phyloP scores from a whole-genome alignment of 2,797 vertebrate species.

The Tachyglossus aculeatus region DNA sequence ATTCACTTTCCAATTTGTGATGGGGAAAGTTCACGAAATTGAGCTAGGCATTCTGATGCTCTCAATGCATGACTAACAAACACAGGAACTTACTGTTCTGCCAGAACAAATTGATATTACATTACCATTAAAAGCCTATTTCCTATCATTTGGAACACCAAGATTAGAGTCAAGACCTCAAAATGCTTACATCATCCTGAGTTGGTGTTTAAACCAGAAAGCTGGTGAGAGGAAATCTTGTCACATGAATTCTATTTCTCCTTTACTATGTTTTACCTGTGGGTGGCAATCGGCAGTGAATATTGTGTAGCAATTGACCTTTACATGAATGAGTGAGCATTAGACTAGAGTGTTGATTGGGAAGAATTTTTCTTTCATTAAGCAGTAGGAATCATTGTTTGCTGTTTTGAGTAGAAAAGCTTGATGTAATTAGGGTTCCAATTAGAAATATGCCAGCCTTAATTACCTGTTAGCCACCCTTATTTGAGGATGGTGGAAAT shows the following conservation, averaged over 20 bases:
- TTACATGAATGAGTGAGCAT: conserved; percentile 56
- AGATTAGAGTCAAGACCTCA: conserved; percentile 16
- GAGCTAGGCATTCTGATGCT: not conserved
- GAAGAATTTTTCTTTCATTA: conserved; percentile 58
- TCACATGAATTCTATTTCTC: conserved; percentile 28
- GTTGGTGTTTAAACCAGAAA: conserved; percentile 38
- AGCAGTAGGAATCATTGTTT: conserved; percentile 62
- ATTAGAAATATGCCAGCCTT: conserved; percentile 66
- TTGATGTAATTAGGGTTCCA: conserved; percentile 63
- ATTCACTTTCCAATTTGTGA: not conserved
- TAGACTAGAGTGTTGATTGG: conserved; percentile 43
- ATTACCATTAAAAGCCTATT: conserved; percentile 29
- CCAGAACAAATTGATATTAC: conserved; percentile 23
- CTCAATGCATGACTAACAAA: conserved; percentile 12
- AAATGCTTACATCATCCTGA: conserved; percentile 1
- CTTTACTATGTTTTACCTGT: conserved; percentile 28
- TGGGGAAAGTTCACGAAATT: not conserved
- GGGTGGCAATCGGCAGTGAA: conserved; percentile 46
- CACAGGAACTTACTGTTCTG: conserved; percentile 16
- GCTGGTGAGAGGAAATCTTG: not conserved
- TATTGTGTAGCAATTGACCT: conserved; percentile 56
- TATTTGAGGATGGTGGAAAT: conserved; percentile 46
- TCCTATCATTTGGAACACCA: conserved; percentile 32
- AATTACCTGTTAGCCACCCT: conserved; percentile 61
- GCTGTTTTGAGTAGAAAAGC: conserved; percentile 62